A percentile compares a stretch with the other conserved stretches of the same genome.
Evolutionary conservation across 1,140 invertebrate genomes (phyloP).

Genomic region (Adelges cooleyi): DNA sequence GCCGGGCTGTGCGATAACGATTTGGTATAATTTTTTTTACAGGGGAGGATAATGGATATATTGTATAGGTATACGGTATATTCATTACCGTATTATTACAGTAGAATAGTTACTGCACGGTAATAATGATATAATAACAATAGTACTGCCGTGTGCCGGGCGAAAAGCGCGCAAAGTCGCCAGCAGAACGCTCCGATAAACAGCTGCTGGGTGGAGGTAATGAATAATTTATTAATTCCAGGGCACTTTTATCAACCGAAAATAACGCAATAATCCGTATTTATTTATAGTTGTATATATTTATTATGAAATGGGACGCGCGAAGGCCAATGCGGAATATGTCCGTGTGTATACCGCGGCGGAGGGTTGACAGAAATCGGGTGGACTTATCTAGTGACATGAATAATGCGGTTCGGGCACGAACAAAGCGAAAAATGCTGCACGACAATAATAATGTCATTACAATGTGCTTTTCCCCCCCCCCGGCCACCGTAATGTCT

Average conservation of each 20-base stretch:
- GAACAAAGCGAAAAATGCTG: conserved; percentile 22
- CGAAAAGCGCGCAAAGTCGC: not conserved
- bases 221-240: conserved; percentile 22
- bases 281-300: not conserved
- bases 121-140: no score
- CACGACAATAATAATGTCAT: conserved; percentile 15
- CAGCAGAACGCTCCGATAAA: conserved; percentile 6
- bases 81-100: no score
- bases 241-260: not conserved
- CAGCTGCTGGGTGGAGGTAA: conserved; percentile 11
- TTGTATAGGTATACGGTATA: no score
- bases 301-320: not conserved
- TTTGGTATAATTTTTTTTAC: no score
- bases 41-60: no score
- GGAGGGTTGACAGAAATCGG: not conserved
- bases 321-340: not conserved
- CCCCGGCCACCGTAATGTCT: not conserved
- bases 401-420: conserved; percentile 12
- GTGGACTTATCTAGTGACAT: conserved; percentile 1
- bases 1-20: no score
- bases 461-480: not conserved
- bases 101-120: no score
- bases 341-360: no score
- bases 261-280: not conserved
- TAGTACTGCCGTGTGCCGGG: no score